Evolutionary conservation across 2,888 invertebrate species (phyloP).

Genomic region (Pinctada fucata): DNA sequence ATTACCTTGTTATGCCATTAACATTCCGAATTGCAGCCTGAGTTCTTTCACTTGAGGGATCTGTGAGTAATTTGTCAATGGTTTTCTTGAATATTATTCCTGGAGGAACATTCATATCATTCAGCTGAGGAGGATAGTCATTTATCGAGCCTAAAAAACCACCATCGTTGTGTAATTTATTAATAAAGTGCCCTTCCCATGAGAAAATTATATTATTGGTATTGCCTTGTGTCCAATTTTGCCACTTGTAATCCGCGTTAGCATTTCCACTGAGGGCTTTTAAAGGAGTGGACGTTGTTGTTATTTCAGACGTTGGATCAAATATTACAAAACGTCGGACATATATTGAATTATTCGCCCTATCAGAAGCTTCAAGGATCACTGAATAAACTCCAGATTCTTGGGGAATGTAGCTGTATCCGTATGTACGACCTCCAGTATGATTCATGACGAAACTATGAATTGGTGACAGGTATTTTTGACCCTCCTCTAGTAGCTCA

Average conservation of each 20-base stretch:
- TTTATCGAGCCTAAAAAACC: constrained; percentile 42
- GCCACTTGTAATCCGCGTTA: constrained; percentile 52
- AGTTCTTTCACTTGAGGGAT: constrained; percentile 39
- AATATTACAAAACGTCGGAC: constrained; percentile 50
- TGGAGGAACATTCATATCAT: background rate
- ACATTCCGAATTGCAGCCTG: constrained; percentile 35
- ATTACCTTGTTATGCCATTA: constrained; percentile 43
- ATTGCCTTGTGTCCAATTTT: constrained; percentile 20
- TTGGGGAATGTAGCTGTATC: constrained; percentile 33
- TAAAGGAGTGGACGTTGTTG: constrained; percentile 32
- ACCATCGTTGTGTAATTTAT: constrained; percentile 46
- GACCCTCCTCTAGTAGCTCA: constrained; percentile 30
- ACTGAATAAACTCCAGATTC: constrained; percentile 55
- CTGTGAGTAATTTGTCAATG: constrained; percentile 24
- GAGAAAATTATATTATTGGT: constrained; percentile 29
- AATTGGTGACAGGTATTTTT: constrained; percentile 30
- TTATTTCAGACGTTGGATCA: constrained; percentile 46
- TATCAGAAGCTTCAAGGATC: constrained; percentile 51
- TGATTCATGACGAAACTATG: constrained; percentile 26
- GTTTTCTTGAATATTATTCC: constrained; percentile 12
- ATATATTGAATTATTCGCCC: constrained; percentile 57
- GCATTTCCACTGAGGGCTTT: constrained; percentile 42
- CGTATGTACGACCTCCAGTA: background rate
- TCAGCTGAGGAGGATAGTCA: constrained; percentile 42
- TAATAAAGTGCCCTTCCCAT: constrained; percentile 50